A percentile compares a stretch with the other conserved stretches of the same genome.
Conservation (phyloP, 2,888 invertebrate genomes). For the Caenorhabditis drosophilae region DNA sequence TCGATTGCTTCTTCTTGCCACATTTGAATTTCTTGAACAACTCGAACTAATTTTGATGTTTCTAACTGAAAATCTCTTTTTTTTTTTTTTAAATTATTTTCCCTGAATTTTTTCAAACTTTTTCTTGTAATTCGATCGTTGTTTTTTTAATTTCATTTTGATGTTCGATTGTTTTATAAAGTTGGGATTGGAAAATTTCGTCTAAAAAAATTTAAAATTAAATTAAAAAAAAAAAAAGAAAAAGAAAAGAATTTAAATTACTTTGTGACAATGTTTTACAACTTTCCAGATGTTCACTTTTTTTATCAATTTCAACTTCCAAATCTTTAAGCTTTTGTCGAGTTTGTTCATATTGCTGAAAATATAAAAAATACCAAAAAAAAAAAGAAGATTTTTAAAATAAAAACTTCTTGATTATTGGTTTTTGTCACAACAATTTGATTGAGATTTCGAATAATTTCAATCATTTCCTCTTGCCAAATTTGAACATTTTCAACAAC, state of each 20-base stretch:
- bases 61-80: constrained; percentile 11
- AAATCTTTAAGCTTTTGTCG: constrained; percentile 28
- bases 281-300: constrained; percentile 33
- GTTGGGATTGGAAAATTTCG: constrained; percentile 30
- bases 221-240: too few species aligned
- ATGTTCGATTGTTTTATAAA: constrained; percentile 30
- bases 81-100: not conserved
- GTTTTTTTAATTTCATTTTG: constrained; percentile 35
- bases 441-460: constrained; percentile 39
- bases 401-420: constrained; percentile 34
- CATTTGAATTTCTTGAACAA: constrained; percentile 51
- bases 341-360: constrained; percentile 35
- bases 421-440: constrained; percentile 26
- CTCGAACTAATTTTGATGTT: constrained; percentile 26
- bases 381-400: too few species aligned
- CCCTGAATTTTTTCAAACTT: not conserved
- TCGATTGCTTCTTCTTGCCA: constrained; percentile 56
- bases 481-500: constrained; percentile 47
- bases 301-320: constrained; percentile 31
- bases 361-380: too few species aligned
- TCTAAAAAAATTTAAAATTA: constrained; percentile 19
- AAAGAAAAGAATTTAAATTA: not conserved
- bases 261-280: constrained; percentile 27
- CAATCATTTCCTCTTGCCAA: constrained; percentile 50
- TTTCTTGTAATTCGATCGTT: constrained; percentile 19